Evolutionary conservation across 2,113 vertebrate genomes (phyloP), one percentile per base, ranked within the genome.

Genomic region (Datnioides undecimradiatus): DNA sequence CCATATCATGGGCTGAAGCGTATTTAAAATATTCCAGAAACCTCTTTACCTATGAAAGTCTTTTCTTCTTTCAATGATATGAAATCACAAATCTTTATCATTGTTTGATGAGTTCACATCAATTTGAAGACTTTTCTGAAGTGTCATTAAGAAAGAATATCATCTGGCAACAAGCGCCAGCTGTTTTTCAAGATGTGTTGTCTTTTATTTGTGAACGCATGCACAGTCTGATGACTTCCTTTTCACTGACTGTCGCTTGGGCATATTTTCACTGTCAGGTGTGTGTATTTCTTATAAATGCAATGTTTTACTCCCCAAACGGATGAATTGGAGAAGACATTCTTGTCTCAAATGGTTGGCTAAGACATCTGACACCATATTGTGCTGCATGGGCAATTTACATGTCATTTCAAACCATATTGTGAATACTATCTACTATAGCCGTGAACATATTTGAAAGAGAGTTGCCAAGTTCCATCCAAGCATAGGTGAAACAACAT

Each of bases 371-470:
- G 43, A 76, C 17, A 58, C 46, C 25, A 33, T 57, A 60, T 65
- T 83, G 62, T 55, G 46, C 45, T 34, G 12, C 58, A 45, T 31
- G 34, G 66, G 23, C 31, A 64, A 79, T 79, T 76, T 64, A 69
- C 76, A 81, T 67, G 33, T 8, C 17, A 41, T 87, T 78, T 87
- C 29, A 62, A 75, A 57, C 55, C 73, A 73, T 76, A 76, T 38
- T 83, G 67, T 54, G 58, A 60, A 69, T 5, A 14, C 29, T 34
- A 19, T 76, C 46, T 48, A 34, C 31, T 33, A 51, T 7, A 60
- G 19, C 46, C 11, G 2, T 58, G 48, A 73, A 41, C 63, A 60
- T 64, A 63, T 76, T 76, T 84, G 71, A 49, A 29, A 51, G 25
- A 76, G 41, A 72, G 45, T 54, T 76, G 79, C 58, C 74, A 75